Evolutionary conservation across 2,113 vertebrate genomes (phyloP), one percentile per base, ranked within the genome.

Genomic region (Cyprinodon brontotheroides): DNA sequence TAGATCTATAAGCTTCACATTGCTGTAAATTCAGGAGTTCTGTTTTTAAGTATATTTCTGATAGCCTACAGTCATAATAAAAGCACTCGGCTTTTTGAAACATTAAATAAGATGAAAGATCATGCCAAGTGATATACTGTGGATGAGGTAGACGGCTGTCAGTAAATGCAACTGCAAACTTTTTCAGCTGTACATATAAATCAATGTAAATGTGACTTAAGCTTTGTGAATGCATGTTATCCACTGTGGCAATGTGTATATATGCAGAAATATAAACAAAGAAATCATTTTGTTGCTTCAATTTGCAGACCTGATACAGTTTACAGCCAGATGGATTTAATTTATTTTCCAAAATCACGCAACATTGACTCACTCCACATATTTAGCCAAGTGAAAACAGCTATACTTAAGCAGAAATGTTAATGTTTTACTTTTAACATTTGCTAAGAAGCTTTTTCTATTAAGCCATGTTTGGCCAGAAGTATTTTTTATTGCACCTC

Each of bases 61-160:
- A 20, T 57, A 57, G 50, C 17, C 6, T 10, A 9, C 50, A 8
- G 50, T 9, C 50, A n/a, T n/a, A 57, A 6, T 57, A 3, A n/a
- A 57, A 9, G 50, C 13, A 53, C 50, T 20, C 50, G 39, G 67
- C 65, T 48, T 7, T 59, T 53, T 48, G 11, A 13, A 36, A 62
- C 73, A 65, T 36, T 13, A 69, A 40, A 78, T 22, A 29, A 40
- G 70, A 72, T 36, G 37, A 59, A 59, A 73, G 47, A 76, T 69
- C 11, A 65, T 41, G 48, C 60, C 40, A 70, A 87, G 66, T 43
- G 37, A 60, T 14, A 10, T 57, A 20, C 8, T 57, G 50, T 57
- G 50, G 17, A 57, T 3, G 50, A 20, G 50, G 50, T n/a, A n/a
- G 50, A n/a, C 20, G 3, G 50, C 20, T 40, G 15, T 64, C 62